phyloP scores from a whole-genome alignment of 2,113 vertebrate genomes.

The Poeciliopsis prolifica region DNA sequence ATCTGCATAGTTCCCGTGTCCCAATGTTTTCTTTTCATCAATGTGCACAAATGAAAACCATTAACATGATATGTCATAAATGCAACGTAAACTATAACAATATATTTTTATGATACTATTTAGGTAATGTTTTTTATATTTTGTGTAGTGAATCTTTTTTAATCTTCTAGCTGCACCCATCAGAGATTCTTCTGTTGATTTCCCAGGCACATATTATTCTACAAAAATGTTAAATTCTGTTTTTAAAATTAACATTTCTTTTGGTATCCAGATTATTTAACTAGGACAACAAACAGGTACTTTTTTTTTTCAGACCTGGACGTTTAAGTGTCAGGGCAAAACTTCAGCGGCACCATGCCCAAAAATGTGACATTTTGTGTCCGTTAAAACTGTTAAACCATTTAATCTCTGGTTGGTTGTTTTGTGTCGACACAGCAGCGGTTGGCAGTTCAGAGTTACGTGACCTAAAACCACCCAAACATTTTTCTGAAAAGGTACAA shows the following conservation, averaged over 20 bases:
- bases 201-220: too few species aligned
- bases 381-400: not conserved
- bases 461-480: not conserved
- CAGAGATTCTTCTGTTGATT: too few species aligned
- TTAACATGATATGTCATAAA: not conserved
- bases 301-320: too few species aligned
- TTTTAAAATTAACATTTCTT: not conserved
- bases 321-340: too few species aligned
- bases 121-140: not conserved
- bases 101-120: not conserved
- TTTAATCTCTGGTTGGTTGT: not conserved
- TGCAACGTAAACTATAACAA: not conserved
- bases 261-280: not conserved
- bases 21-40: not conserved
- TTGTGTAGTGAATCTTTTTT: not conserved
- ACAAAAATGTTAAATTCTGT: not conserved
- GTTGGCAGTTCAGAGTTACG: too few species aligned
- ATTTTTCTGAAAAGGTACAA: not conserved
- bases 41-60: not conserved
- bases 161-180: too few species aligned
- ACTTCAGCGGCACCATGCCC: too few species aligned
- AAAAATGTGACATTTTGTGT: not conserved
- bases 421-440: not conserved
- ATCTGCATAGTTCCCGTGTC: not conserved
- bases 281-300: not conserved